These are phyloP conservation scores for Brevipalpus yothersi DNA, from an alignment of 1,140 invertebrate genomes.

Conservation along the genomic window DNA sequence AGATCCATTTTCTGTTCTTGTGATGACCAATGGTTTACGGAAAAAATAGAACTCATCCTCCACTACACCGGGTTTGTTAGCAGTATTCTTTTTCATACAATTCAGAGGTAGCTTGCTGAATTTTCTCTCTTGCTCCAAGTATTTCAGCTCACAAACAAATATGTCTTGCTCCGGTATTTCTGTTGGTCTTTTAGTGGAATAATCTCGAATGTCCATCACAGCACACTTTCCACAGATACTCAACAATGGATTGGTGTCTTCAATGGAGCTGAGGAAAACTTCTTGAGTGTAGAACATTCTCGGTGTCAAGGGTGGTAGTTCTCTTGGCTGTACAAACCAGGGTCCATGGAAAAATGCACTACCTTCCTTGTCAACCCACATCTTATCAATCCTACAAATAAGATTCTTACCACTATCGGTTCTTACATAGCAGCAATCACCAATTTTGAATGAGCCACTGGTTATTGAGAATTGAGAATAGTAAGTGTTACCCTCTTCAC, in stretches of 20 bases:
- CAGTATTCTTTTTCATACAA: conserved; percentile 1
- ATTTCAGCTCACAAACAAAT: conserved; percentile 76
- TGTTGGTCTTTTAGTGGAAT: conserved; percentile 64
- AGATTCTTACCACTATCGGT: conserved; percentile 58
- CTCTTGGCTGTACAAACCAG: conserved; percentile 62
- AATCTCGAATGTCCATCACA: conserved; percentile 72
- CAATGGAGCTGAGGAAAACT: conserved; percentile 66
- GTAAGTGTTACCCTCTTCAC: conserved; percentile 41
- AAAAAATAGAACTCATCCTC: conserved; percentile 85
- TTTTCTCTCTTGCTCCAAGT: conserved; percentile 60
- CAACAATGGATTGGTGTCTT: conserved; percentile 67
- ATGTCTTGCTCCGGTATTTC: conserved; percentile 79
- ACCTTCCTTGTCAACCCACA: conserved; percentile 63
- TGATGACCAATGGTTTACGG: conserved; percentile 35
- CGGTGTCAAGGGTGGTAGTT: conserved; percentile 41
- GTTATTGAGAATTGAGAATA: conserved; percentile 77
- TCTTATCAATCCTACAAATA: conserved; percentile 75
- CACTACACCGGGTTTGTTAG: conserved; percentile 36
- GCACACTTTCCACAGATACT: conserved; percentile 72
- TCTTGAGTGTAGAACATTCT: conserved; percentile 84
- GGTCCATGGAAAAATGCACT: conserved; percentile 77
- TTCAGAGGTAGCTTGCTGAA: conserved; percentile 38
- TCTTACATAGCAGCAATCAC: conserved; percentile 79
- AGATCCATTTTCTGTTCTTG: conserved; percentile 26
- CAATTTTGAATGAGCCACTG: conserved; percentile 48